A percentile compares a stretch with the other conserved stretches of the same genome.
Conservation (phyloP, 2,797 vertebrate genomes). For the Spinus pinus region DNA sequence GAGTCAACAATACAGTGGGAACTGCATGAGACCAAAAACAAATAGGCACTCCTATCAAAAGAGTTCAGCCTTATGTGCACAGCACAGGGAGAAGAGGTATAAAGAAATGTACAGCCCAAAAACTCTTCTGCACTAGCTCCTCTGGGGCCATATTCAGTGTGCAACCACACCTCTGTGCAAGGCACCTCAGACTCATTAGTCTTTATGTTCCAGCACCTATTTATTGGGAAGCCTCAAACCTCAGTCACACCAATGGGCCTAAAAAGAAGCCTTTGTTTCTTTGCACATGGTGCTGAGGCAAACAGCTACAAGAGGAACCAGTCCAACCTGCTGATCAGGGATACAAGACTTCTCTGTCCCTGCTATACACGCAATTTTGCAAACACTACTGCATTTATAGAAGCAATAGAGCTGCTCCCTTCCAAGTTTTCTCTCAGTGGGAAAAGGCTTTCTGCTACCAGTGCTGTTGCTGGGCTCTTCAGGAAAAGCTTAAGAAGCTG, state of each 20-base stretch:
- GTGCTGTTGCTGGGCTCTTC: neutral
- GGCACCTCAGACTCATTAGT: neutral
- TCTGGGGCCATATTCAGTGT: neutral
- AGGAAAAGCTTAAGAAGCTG: neutral
- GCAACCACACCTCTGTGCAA: neutral
- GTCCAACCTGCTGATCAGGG: constrained; percentile 25
- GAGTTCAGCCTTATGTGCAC: neutral
- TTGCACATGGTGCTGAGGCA: neutral
- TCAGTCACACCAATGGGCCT: neutral
- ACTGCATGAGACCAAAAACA: neutral
- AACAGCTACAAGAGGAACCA: neutral
- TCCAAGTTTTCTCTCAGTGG: neutral
- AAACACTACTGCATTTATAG: constrained; percentile 7
- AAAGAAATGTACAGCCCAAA: neutral
- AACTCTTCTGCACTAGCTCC: neutral
- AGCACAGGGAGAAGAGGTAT: neutral
- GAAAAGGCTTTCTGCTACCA: neutral
- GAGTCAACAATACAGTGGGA: constrained; percentile 43
- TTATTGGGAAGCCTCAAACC: neutral
- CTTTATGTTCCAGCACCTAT: neutral
- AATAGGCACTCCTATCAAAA: neutral
- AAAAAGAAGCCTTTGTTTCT: neutral
- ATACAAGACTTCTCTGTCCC: neutral
- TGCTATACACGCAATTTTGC: neutral
- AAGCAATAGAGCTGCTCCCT: neutral